Percentiles rank a stretch among this genome's conserved stretches.
Conservation (phyloP, 1,140 invertebrate species). For the Drosophila bocki region DNA sequence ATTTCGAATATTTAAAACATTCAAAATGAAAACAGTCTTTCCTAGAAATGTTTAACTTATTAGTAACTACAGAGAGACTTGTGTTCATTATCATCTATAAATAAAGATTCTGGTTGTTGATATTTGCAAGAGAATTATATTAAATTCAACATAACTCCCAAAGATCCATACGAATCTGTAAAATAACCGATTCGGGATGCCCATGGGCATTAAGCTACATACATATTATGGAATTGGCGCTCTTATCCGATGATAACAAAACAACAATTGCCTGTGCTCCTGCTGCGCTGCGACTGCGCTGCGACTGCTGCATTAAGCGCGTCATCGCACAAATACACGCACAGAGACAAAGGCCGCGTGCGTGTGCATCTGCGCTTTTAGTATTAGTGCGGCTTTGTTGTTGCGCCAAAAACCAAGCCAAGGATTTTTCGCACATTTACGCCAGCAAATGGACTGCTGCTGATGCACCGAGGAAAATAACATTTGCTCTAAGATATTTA, state of each 20-base stretch:
- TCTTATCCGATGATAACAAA: slow-evolving; percentile 28
- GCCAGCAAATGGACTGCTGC: slow-evolving; percentile 62
- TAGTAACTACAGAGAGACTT: background rate
- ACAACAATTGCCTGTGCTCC: slow-evolving; percentile 33
- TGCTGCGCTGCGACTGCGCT: slow-evolving; percentile 19
- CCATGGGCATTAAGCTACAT: background rate
- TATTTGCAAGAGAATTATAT: background rate
- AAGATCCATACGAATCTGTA: background rate
- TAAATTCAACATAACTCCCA: background rate
- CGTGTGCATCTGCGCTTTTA: slow-evolving; percentile 27
- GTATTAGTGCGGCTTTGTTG: slow-evolving; percentile 66
- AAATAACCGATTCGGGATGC: background rate
- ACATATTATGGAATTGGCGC: slow-evolving; percentile 7
- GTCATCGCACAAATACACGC: slow-evolving; percentile 58
- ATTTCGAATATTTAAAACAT: background rate
- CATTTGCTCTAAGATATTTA: too few species aligned
- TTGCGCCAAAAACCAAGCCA: slow-evolving; percentile 81
- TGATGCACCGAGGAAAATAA: slow-evolving; percentile 7
- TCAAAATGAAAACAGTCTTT: background rate
- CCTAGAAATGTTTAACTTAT: background rate
- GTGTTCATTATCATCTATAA: background rate
- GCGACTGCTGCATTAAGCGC: slow-evolving; percentile 67
- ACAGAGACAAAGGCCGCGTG: slow-evolving; percentile 33
- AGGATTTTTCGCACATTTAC: slow-evolving; percentile 80
- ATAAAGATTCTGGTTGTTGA: background rate